Evolutionary conservation across 2,888 invertebrate species (phyloP), one percentile per base, ranked within the genome.

Genomic region (Ectemnius continuus): DNA sequence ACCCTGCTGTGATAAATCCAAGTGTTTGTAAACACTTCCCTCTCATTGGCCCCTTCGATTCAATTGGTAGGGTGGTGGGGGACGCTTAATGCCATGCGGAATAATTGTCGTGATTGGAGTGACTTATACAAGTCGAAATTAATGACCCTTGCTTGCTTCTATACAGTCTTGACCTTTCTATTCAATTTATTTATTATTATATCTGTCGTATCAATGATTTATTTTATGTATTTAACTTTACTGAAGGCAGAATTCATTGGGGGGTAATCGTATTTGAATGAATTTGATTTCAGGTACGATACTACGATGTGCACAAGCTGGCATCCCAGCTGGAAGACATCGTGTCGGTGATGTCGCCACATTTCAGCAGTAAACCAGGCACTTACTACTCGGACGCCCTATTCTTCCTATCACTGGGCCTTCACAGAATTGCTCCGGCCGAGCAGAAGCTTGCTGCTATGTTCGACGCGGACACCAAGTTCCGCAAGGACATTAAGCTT

Each of bases 381-480:
- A 93, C 94, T 3, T 96, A 96, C 86, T 97, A 96, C 88, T 95
- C 95, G 81, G 95, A 96, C 90, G 94, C 95, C 0, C 91, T 96
- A 26, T 97, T 96, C 91, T 96, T 95, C 88, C 89, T 96, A 36
- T 96, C 96, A 0, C 91, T 96, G 63, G 95, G 95, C 1, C 88
- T 96, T 28, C 94, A 96, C 88, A 92, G 93, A 83, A 93, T 96
- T 62, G 94, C 95, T 57, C 94, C 95, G 13, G 73, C 84, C 2
- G 88, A 92, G 64, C 93, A 96, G 85, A 91, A 93, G 28, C 91
- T 92, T 78, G 94, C 95, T 16, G 93, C 95, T 76, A 93, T 96
- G 91, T 91, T 96, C 63, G 97, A 97, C 91, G 94, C 95, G 81
- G 97, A 97, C 91, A 93, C 95, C 62, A 94, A 94, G 90, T 94